A percentile compares a stretch with the other conserved stretches of the same genome.
These are phyloP conservation scores for Cryptus armator DNA, from an alignment of 2,888 invertebrate species.

Conservation along the genomic window DNA sequence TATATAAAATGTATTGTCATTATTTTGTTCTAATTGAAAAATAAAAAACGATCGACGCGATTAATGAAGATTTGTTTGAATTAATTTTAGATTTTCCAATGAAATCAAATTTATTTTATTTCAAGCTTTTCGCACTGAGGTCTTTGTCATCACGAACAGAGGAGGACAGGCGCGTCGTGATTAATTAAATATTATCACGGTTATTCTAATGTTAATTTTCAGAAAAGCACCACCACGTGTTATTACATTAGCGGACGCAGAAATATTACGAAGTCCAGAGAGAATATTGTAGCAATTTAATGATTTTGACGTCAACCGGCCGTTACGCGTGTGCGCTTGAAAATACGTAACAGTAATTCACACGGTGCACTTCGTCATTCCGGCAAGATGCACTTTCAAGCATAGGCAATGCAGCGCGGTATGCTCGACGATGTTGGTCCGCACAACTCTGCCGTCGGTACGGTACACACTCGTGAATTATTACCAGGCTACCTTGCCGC, in stretches of 20 bases:
- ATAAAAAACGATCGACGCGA: too few species aligned
- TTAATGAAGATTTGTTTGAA: too few species aligned
- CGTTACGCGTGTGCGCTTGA: slow-evolving; percentile 2
- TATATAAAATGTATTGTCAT: too few species aligned
- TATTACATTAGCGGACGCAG: not conserved
- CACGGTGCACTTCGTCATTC: slow-evolving; percentile 40
- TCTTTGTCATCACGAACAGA: not conserved
- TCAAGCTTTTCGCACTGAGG: not conserved
- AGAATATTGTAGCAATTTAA: slow-evolving; percentile 2
- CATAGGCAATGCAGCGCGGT: slow-evolving; percentile 29
- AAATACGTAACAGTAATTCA: slow-evolving; percentile 16
- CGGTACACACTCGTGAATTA: slow-evolving; percentile 60
- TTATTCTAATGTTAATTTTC: slow-evolving; percentile 1
- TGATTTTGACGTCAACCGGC: slow-evolving; percentile 14
- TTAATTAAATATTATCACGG: not conserved
- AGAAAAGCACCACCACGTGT: not conserved
- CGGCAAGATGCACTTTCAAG: slow-evolving; percentile 47
- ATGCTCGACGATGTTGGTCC: slow-evolving; percentile 18
- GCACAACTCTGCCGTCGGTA: slow-evolving; percentile 44
- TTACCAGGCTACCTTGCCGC: slow-evolving; percentile 57
- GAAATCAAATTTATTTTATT: not conserved
- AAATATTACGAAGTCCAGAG: not conserved
- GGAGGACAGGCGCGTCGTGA: not conserved
- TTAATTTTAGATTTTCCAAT: too few species aligned
- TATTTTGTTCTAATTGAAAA: too few species aligned